Evolutionary conservation across 1,140 invertebrate species (phyloP), one percentile per base, ranked within the genome.

Genomic region (Zophobas atratus): DNA sequence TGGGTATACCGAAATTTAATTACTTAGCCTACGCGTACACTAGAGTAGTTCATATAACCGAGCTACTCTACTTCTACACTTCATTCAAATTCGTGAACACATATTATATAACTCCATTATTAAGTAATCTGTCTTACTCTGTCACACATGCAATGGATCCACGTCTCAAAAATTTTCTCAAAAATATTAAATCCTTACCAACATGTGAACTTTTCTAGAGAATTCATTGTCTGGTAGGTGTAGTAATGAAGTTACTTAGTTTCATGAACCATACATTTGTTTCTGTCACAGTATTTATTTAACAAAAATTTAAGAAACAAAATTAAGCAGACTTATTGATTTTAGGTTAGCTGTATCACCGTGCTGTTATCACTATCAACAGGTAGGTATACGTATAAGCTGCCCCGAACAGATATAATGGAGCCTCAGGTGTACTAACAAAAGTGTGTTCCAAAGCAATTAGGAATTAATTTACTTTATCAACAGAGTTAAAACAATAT

Each of bases 1-100:
- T 77, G 53, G 36, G 39, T 51, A 70, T 36, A 36, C 63, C 43
- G 48, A 72, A 71, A 77, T 67, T 77, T 77, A 77, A 77, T 77
- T 77, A 77, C 63, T 56, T 6, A 33, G 20, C 49, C n/a, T 4
- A 8, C 3, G 43, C 49, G 6, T 51, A 20, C 49, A 51, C 49
- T 20, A 51, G 6, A 2, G 20, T 51, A 51, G 49, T 20, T 51
- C n/a, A 51, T 51, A 20, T 20, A 51, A 20, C 20, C 20, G 20
- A 51, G 38, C 39, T 46, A 39, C 43, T 43, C 41, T 67, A 67
- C 60, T 3, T 32, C 60, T 67, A n/a, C 39, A 67, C 60, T 60
- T 60, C 56, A 33, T 60, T 60, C 32, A 60, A 60, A 60, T 46
- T 8, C 43, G 6, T 46, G 43, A 4, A 51, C 49, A 20, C 49